Evolutionary conservation across 2,888 invertebrate species (phyloP).

Genomic region (Serrognathus titanus): DNA sequence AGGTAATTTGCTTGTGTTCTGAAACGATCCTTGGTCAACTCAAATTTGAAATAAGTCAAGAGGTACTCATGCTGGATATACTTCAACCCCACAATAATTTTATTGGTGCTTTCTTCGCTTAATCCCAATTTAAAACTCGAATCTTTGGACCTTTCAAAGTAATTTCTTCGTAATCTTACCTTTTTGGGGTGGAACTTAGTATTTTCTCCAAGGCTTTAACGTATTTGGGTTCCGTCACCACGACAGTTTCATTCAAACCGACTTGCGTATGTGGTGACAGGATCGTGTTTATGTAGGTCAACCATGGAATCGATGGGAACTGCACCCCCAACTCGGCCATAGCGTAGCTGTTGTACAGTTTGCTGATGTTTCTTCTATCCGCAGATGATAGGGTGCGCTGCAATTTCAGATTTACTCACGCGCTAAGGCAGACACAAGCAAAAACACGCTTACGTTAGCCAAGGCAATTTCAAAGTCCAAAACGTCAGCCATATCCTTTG

Average conservation of each 20-base stretch:
- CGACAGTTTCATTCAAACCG: background rate
- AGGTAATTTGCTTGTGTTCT: background rate
- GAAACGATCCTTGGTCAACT: background rate
- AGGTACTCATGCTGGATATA: too few species aligned
- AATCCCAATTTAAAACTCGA: too few species aligned
- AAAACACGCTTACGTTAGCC: slow-evolving; percentile 1
- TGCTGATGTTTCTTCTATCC: background rate
- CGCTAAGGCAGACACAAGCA: too few species aligned
- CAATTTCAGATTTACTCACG: background rate
- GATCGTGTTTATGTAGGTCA: background rate
- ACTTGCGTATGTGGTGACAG: background rate
- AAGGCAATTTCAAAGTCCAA: slow-evolving; percentile 12
- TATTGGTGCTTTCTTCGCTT: too few species aligned
- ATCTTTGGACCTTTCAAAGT: too few species aligned
- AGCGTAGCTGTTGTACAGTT: background rate
- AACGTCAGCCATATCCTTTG: slow-evolving; percentile 38
- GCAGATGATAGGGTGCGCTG: background rate
- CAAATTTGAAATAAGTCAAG: too few species aligned
- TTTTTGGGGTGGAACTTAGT: background rate
- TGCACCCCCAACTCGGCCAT: background rate
- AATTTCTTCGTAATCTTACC: background rate
- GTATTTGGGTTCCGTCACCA: background rate
- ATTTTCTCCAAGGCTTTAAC: background rate
- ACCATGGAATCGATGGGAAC: background rate
- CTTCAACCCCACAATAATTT: too few species aligned